phyloP scores from a whole-genome alignment of 2,113 vertebrate species.

The Panthera tigris region DNA sequence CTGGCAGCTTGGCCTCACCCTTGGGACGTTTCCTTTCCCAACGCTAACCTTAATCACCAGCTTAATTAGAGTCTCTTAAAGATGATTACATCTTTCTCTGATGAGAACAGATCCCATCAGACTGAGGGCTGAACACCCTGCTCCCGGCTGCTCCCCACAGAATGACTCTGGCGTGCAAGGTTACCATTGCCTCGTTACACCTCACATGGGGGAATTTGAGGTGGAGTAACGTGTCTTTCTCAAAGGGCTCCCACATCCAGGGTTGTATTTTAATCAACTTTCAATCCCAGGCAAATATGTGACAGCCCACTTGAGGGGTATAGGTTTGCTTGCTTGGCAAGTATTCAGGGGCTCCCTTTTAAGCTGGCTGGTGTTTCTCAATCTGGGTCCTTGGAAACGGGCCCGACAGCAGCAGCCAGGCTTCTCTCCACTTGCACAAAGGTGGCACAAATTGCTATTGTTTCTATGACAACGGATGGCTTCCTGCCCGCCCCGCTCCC shows the following conservation, averaged over 20 bases:
- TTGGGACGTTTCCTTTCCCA: conserved; percentile 30
- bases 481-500: background rate
- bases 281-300: conserved; percentile 62
- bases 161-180: background rate
- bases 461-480: conserved; percentile 82
- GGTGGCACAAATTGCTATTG: conserved; percentile 59
- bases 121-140: conserved; percentile 18
- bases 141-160: background rate
- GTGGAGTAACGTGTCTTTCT: background rate
- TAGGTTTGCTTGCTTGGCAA: conserved; percentile 55
- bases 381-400: conserved; percentile 66
- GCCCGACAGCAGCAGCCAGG: conserved; percentile 36
- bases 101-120: conserved; percentile 35
- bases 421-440: conserved; percentile 1
- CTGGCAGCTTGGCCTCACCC: conserved; percentile 22
- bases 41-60: conserved; percentile 30
- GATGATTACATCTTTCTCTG: conserved; percentile 19
- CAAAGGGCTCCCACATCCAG: background rate
- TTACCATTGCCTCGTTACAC: background rate
- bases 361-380: conserved; percentile 59
- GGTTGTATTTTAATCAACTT: conserved; percentile 52
- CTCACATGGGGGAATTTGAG: background rate
- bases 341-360: conserved; percentile 14
- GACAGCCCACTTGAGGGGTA: conserved; percentile 28
- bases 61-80: conserved; percentile 42